phyloP scores from a whole-genome alignment of 2,888 invertebrate genomes.

The Parapristionchus giblindavisi region DNA sequence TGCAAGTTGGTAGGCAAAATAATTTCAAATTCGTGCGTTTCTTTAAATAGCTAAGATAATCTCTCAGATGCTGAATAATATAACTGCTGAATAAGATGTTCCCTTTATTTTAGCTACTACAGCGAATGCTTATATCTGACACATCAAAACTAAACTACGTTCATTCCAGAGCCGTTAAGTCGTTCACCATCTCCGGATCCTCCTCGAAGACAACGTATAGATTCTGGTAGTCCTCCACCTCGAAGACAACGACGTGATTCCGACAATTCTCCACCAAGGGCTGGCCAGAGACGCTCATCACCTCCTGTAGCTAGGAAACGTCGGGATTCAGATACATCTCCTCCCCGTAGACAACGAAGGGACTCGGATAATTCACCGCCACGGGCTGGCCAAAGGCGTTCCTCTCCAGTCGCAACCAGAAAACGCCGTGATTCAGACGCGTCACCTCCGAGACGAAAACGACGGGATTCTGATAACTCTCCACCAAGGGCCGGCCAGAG shows the following conservation, averaged over 20 bases:
- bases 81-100: too few relatives aligned
- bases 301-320: neutral
- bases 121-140: too few relatives aligned
- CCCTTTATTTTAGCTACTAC: too few relatives aligned
- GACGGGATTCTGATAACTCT: constrained; percentile 1
- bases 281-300: neutral
- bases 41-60: too few relatives aligned
- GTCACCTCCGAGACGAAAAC: constrained; percentile 8
- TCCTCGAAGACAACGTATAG: too few relatives aligned
- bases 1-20: too few relatives aligned
- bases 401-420: neutral
- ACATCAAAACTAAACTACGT: too few relatives aligned
- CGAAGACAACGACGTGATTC: constrained; percentile 15
- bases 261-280: constrained; percentile 32
- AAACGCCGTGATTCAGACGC: constrained; percentile 6
- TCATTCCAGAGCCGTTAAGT: too few relatives aligned
- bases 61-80: too few relatives aligned
- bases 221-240: constrained; percentile 18
- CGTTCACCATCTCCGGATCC: too few relatives aligned
- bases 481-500: too few relatives aligned
- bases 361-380: constrained; percentile 12
- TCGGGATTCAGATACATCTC: constrained; percentile 5
- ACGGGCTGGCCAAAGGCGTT: neutral
- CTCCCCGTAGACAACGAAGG: neutral
- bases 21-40: too few relatives aligned